Evolutionary conservation across 2,888 invertebrate species (phyloP).

Genomic region (Tenthredo distinguenda): DNA sequence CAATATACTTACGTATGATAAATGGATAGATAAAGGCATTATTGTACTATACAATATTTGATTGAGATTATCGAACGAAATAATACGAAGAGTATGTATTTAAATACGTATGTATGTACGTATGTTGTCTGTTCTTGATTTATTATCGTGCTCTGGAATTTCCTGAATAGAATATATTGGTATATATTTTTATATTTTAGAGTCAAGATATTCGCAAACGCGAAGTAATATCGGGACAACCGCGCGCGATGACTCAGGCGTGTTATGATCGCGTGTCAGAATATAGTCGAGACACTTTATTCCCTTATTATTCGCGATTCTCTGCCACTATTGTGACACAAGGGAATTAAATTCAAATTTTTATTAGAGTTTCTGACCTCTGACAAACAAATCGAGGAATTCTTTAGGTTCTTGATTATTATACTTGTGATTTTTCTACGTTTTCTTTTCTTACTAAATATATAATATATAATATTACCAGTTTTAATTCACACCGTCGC

Average conservation of each 20-base stretch:
- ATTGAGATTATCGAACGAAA: neutral
- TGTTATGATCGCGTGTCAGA: slow-evolving; percentile 1
- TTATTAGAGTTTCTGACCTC: neutral
- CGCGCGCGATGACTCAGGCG: neutral
- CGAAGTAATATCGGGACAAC: neutral
- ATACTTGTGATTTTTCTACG: neutral
- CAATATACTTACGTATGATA: too few species aligned
- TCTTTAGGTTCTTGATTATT: neutral
- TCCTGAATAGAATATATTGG: neutral
- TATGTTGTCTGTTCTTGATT: neutral
- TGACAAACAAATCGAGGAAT: neutral
- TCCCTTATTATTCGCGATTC: slow-evolving; percentile 1
- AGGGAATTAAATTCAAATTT: neutral
- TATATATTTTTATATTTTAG: neutral
- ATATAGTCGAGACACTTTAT: slow-evolving; percentile 1
- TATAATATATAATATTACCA: neutral
- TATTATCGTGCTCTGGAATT: neutral
- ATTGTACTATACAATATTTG: neutral
- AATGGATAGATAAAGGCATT: neutral
- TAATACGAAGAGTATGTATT: neutral
- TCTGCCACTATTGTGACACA: neutral
- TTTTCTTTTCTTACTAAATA: neutral
- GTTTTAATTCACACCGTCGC: neutral
- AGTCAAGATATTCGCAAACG: neutral
- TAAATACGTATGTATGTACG: neutral